These are phyloP conservation scores for Galleria mellonella DNA, from an alignment of 1,140 invertebrate genomes.

Conservation along the genomic window DNA sequence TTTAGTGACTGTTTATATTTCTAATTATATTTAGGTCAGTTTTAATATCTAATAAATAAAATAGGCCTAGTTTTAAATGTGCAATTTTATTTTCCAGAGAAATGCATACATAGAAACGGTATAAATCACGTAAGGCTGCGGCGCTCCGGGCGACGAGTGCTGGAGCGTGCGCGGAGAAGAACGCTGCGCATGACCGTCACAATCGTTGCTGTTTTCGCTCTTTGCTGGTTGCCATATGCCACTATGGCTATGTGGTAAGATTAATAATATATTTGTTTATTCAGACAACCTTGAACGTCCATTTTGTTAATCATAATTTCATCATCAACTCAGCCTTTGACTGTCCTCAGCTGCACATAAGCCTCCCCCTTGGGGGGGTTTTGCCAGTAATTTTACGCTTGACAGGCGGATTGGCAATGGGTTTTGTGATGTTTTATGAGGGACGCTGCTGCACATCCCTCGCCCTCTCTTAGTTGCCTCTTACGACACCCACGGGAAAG, in stretches of 20 bases:
- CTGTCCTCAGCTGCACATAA: background rate
- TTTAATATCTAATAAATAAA: no score
- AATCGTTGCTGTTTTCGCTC: conserved; percentile 85
- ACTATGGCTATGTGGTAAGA: conserved; percentile 83
- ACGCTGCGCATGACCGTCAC: conserved; percentile 89
- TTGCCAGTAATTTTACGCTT: background rate
- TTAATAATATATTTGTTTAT: background rate
- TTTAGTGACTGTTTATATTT: no score
- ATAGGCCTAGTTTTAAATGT: no score
- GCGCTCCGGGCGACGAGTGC: conserved; percentile 79
- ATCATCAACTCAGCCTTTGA: background rate
- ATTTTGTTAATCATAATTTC: background rate
- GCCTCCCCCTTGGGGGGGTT: no score
- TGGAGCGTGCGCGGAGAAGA: conserved; percentile 81
- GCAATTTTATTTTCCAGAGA: conserved; percentile 19
- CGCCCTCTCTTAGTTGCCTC: no score
- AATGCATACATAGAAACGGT: conserved; percentile 19
- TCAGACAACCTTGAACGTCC: background rate
- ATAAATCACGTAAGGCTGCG: conserved; percentile 63
- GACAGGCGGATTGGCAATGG: no score
- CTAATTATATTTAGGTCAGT: no score
- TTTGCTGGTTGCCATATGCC: conserved; percentile 88
- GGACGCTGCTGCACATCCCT: no score
- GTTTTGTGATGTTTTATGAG: no score
- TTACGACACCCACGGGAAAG: no score